Percentiles rank a stretch among this genome's conserved stretches.
phyloP scores from a whole-genome alignment of 2,888 invertebrate species.

The Limnephilus auricula region DNA sequence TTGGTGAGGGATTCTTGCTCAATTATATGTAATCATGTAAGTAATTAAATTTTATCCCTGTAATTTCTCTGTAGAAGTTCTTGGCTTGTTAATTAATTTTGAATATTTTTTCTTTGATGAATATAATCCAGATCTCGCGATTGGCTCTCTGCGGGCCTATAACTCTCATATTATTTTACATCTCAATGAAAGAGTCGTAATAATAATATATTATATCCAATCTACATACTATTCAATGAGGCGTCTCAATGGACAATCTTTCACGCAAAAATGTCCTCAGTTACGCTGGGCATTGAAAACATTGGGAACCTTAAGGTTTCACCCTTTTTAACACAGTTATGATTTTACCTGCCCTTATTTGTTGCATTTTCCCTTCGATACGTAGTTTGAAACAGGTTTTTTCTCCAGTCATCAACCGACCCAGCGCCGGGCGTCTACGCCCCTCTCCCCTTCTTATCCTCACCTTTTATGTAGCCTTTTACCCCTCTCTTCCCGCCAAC shows the following conservation, averaged over 20 bases:
- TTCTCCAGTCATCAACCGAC: slow-evolving; percentile 5
- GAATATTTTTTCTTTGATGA: not conserved
- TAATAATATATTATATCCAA: not conserved
- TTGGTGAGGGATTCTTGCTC: too few species aligned
- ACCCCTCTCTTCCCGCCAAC: slow-evolving; percentile 1
- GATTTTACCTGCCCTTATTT: not conserved
- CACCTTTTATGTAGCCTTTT: slow-evolving; percentile 21
- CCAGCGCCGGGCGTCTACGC: slow-evolving; percentile 40
- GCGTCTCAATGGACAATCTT: not conserved
- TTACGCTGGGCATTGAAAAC: not conserved
- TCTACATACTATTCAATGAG: not conserved
- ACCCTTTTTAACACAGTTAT: not conserved
- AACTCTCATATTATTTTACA: not conserved
- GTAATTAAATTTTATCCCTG: not conserved
- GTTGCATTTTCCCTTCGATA: not conserved
- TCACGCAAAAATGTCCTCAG: not conserved
- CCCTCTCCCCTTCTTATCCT: slow-evolving; percentile 37
- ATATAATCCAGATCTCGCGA: not conserved
- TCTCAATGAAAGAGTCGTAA: not conserved
- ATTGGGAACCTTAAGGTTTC: not conserved
- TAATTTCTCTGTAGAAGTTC: not conserved
- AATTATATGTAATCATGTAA: too few species aligned
- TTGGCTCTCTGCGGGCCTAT: not conserved
- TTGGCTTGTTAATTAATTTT: not conserved
- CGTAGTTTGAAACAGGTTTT: slow-evolving; percentile 39